These are phyloP conservation scores for Numenius phaeopus DNA, from an alignment of 2,797 vertebrate genomes.

Conservation along the genomic window DNA sequence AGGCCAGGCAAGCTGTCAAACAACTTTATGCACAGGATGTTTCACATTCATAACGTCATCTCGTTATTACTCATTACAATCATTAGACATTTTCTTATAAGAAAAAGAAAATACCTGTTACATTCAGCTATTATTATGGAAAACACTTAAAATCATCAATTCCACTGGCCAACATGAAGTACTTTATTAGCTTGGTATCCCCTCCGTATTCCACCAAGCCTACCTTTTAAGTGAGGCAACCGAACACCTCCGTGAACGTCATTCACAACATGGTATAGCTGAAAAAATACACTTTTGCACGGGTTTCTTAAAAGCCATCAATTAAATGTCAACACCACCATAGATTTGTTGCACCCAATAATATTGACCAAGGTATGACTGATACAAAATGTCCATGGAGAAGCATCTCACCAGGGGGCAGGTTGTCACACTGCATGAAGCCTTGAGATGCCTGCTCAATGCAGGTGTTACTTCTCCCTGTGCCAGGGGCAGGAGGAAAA, in stretches of 20 bases:
- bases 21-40: background rate
- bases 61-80: background rate
- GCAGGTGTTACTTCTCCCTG: background rate
- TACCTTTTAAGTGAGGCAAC: background rate
- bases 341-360: background rate
- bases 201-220: background rate
- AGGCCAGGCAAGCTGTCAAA: constrained; percentile 1
- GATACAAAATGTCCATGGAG: background rate
- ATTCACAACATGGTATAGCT: background rate
- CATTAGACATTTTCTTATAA: background rate
- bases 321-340: background rate
- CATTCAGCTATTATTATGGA: background rate
- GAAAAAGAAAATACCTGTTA: background rate
- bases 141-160: background rate
- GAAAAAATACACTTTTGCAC: background rate
- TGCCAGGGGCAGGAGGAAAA: background rate
- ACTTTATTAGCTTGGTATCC: background rate
- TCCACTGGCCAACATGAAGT: background rate
- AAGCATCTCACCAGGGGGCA: background rate
- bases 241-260: background rate
- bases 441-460: background rate
- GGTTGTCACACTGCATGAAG: background rate
- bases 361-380: accelerated
- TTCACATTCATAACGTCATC: background rate
- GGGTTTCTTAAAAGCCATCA: background rate